These are phyloP conservation scores for Ostrea edulis DNA, from an alignment of 1,140 invertebrate genomes.

Conservation along the genomic window DNA sequence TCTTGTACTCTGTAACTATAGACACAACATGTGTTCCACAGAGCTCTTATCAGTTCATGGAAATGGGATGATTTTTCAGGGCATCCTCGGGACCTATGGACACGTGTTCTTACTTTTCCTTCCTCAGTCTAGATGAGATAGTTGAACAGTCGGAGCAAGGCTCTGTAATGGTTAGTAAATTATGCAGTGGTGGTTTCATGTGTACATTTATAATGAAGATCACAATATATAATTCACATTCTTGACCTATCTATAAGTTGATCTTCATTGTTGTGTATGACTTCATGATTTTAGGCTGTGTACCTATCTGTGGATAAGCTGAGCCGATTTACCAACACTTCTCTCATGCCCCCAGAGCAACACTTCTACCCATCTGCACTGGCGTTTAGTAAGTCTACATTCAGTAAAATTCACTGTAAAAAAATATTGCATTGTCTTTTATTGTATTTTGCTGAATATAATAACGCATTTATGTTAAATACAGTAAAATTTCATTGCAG, in stretches of 20 bases:
- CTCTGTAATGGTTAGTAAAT: slow-evolving; percentile 54
- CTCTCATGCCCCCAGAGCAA: slow-evolving; percentile 80
- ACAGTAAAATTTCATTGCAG: slow-evolving; percentile 61
- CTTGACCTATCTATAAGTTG: background rate
- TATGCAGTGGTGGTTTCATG: background rate
- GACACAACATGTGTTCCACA: too few species aligned
- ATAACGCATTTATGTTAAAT: background rate
- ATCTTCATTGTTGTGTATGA: background rate
- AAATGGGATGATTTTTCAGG: slow-evolving; percentile 43
- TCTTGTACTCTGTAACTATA: too few species aligned
- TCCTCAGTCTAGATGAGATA: slow-evolving; percentile 56
- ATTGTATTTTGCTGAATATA: too few species aligned
- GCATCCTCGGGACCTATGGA: slow-evolving; percentile 50
- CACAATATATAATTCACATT: background rate
- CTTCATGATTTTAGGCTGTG: slow-evolving; percentile 60
- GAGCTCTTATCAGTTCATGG: too few species aligned
- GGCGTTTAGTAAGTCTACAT: slow-evolving; percentile 84
- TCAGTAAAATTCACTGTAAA: background rate
- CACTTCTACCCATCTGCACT: slow-evolving; percentile 91
- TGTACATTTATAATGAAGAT: background rate
- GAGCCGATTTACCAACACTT: slow-evolving; percentile 67
- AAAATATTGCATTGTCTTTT: too few species aligned
- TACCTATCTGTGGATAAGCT: slow-evolving; percentile 64
- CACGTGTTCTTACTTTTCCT: slow-evolving; percentile 61
- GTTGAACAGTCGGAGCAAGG: slow-evolving; percentile 52